Base-by-base conservation (phyloP, 1,140 invertebrate species). In the Ceratina australensis region DNA sequence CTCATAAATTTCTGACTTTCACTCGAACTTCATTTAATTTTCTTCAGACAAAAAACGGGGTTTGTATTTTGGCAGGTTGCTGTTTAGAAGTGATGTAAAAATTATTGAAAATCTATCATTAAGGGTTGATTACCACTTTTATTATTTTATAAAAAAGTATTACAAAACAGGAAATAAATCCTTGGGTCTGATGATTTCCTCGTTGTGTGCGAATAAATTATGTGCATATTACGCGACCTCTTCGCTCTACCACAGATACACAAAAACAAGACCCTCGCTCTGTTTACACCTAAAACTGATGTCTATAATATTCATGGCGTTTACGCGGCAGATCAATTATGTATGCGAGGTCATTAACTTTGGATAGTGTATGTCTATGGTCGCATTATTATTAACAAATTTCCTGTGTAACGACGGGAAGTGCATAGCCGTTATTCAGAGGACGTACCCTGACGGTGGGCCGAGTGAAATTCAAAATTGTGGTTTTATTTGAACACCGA, bases 311-410 rank as follows among this genome's bases (percentile, higher is more conserved):
- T 71, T 60, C 57, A 20, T 10, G 18, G 13, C 33, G 20, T 47
- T 74, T 28, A 71, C n/a, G 20, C 20, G n/a, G n/a, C 10, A 10
- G 65, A 22, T 77, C 20, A 42, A 54, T 52, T 77, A 60, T 61
- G 56, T 24, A 47, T 12, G 47, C n/a, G 3, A 18, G n/a, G n/a
- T 69, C 47, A 60, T 76, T 77, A 69, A 69, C 26, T 71, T 77
- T 61, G 50, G 49, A 69, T 52, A 28, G 5, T 5, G 1, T 16
- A 33, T 28, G 57, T 2, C 42, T 47, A 69, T 47, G 20, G 26
- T 52, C 49, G 66, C 47, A 13, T 71, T 61, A 77, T 71, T 61
- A 61, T 63, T 54, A 61, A 77, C 74, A 69, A 60, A 69, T 76
- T 69, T 60, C 56, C 18, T 16, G n/a, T 50, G 54, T 60, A 59